Conservation (phyloP, 2,888 invertebrate genomes). For the Auanema freiburgensis region DNA sequence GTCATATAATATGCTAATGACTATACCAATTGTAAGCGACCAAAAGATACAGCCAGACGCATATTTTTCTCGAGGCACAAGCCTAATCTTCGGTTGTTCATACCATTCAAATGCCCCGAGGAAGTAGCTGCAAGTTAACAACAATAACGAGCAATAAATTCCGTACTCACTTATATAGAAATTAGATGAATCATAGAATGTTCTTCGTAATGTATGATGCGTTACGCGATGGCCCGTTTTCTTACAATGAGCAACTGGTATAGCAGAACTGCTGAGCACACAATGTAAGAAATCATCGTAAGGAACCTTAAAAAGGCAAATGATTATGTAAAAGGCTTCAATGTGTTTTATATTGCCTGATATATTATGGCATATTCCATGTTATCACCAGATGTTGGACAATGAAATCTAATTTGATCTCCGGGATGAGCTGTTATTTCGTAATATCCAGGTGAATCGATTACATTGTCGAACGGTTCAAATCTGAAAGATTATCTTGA, state of each 20-base stretch:
- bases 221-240: conserved; percentile 6
- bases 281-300: conserved; percentile 17
- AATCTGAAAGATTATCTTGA: conserved; percentile 12
- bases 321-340: not conserved
- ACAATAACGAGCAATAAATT: not conserved
- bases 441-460: conserved; percentile 24
- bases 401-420: conserved; percentile 16
- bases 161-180: conserved; percentile 11
- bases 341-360: conserved; percentile 4
- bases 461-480: conserved; percentile 21
- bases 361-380: conserved; percentile 14
- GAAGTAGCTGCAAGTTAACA: conserved; percentile 16
- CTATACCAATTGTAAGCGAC: conserved; percentile 8
- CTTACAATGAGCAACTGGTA: conserved; percentile 15
- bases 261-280: not conserved
- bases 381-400: conserved; percentile 6
- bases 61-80: conserved; percentile 21
- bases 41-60: conserved; percentile 13
- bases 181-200: not conserved
- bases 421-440: conserved; percentile 14
- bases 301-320: conserved; percentile 10
- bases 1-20: not conserved
- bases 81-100: conserved; percentile 15
- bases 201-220: conserved; percentile 9
- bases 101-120: conserved; percentile 8